Conservation (phyloP, 2,888 invertebrate species). For the Drosophila buzzatii region DNA sequence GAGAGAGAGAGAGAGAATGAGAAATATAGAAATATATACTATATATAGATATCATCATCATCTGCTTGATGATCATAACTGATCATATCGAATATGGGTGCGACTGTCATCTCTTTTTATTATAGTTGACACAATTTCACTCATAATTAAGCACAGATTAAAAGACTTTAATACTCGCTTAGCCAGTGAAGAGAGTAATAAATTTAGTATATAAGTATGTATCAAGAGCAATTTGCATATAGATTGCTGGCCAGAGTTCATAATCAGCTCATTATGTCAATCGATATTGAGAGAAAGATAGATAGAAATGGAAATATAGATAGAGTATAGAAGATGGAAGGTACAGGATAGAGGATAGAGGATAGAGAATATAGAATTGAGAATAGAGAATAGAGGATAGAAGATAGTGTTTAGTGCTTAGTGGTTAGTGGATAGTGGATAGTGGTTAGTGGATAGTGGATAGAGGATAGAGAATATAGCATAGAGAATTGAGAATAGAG, state of each 20-base stretch:
- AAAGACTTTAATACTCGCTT: not conserved
- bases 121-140: constrained; percentile 10
- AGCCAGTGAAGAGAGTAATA: not conserved
- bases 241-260: not conserved
- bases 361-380: not conserved
- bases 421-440: not conserved
- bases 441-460: not conserved
- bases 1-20: not conserved
- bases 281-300: no score
- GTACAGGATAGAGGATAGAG: not conserved
- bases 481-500: no score
- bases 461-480: not conserved
- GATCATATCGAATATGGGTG: constrained; percentile 4
- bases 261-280: no score
- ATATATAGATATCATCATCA: not conserved
- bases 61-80: constrained; percentile 1
- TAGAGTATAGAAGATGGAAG: not conserved
- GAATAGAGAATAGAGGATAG: not conserved
- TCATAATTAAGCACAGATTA: not conserved
- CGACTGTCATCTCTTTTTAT: not conserved
- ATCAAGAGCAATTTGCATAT: not conserved
- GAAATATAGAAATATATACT: not conserved
- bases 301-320: not conserved
- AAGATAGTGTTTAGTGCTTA: not conserved
- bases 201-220: not conserved